phyloP scores from a whole-genome alignment of 2,888 invertebrate species.

The Drosophila lacicola region DNA sequence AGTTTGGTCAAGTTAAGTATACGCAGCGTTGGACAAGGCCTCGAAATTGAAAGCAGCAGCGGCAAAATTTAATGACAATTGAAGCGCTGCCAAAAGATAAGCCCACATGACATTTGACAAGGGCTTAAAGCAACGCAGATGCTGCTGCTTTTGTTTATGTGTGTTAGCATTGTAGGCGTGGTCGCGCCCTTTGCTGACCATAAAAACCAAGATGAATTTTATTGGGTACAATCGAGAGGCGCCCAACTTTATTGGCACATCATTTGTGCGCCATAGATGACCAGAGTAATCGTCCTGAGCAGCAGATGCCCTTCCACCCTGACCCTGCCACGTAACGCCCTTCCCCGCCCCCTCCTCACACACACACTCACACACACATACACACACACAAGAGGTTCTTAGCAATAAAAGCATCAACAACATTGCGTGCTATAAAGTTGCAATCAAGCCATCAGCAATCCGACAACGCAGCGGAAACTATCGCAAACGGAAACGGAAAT shows the following conservation, averaged over 20 bases:
- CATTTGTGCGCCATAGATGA: slow-evolving; percentile 63
- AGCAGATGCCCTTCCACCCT: not conserved
- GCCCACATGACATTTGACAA: slow-evolving; percentile 72
- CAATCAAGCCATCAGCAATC: slow-evolving; percentile 53
- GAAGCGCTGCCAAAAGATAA: slow-evolving; percentile 53
- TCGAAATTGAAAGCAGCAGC: slow-evolving; percentile 23
- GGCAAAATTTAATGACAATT: slow-evolving; percentile 52
- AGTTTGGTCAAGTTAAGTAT: slow-evolving; percentile 25
- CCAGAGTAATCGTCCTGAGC: slow-evolving; percentile 21
- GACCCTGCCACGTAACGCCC: too few relatives aligned
- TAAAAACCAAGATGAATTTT: slow-evolving; percentile 77
- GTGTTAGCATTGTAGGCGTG: slow-evolving; percentile 42
- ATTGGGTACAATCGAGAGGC: slow-evolving; percentile 70
- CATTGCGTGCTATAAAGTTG: slow-evolving; percentile 57
- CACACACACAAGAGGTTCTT: slow-evolving; percentile 1
- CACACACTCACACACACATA: not conserved
- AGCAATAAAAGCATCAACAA: slow-evolving; percentile 32
- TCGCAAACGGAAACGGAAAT: slow-evolving; percentile 57
- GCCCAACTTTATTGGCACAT: slow-evolving; percentile 75
- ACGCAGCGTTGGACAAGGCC: slow-evolving; percentile 28
- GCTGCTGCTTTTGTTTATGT: slow-evolving; percentile 33
- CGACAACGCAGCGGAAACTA: slow-evolving; percentile 55
- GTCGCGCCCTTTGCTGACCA: slow-evolving; percentile 39
- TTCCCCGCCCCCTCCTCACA: not conserved
- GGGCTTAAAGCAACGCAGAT: slow-evolving; percentile 66